phyloP scores from a whole-genome alignment of 2,888 invertebrate genomes.

The Drosophila longiperda region DNA sequence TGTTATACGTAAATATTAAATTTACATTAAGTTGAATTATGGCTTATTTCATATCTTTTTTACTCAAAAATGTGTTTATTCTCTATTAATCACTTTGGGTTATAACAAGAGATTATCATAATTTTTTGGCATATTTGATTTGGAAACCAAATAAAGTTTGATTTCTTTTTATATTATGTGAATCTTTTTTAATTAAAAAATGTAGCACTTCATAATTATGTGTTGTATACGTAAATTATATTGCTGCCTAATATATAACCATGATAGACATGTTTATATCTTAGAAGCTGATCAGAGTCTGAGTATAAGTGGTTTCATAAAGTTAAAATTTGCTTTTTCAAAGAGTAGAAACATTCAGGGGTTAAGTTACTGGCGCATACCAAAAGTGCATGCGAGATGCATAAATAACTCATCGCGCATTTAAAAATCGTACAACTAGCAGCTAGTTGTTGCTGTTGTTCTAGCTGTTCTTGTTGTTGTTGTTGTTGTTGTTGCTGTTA shows the following conservation, averaged over 20 bases:
- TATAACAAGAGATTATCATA: too few species aligned
- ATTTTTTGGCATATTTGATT: background rate
- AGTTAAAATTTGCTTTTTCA: background rate
- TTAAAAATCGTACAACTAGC: slow-evolving; percentile 75
- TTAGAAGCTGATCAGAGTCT: background rate
- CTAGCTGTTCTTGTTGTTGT: slow-evolving; percentile 18
- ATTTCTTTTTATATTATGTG: background rate
- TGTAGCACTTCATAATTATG: background rate
- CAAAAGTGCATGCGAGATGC: slow-evolving; percentile 63
- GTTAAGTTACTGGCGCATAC: slow-evolving; percentile 68
- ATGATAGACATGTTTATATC: background rate
- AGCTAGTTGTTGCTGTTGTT: slow-evolving; percentile 41
- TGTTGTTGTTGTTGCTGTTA: slow-evolving; percentile 30
- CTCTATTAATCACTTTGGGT: too few species aligned
- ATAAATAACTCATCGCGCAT: slow-evolving; percentile 80
- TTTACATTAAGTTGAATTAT: too few species aligned
- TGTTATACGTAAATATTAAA: too few species aligned
- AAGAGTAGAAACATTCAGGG: slow-evolving; percentile 29
- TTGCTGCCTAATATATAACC: background rate
- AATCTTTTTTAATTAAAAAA: background rate
- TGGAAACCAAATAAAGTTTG: background rate
- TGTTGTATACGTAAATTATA: background rate
- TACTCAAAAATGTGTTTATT: too few species aligned
- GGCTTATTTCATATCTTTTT: too few species aligned
- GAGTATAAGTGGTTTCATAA: background rate